Percentiles rank a stretch among this genome's conserved stretches.
Conservation (phyloP, 2,797 vertebrate species). For the Apogon talboti region DNA sequence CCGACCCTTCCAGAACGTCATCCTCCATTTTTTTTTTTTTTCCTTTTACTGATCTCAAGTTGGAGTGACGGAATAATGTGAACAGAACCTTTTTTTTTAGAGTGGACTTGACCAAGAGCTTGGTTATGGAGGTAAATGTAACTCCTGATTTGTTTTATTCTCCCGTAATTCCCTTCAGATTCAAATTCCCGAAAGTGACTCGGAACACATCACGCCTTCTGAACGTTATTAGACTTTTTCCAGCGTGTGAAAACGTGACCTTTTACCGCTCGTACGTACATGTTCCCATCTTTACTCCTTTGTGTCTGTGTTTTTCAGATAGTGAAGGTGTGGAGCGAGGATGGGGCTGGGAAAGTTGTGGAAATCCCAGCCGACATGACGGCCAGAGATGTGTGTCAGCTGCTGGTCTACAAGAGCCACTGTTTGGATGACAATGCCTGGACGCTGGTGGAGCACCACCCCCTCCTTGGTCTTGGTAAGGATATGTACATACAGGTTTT, state of each 20-base stretch:
- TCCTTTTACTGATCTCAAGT: slow-evolving; percentile 35
- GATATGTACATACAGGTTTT: not conserved
- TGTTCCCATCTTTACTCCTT: slow-evolving; percentile 2
- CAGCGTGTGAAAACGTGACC: slow-evolving; percentile 21
- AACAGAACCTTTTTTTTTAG: slow-evolving; percentile 46
- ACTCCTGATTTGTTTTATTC: slow-evolving; percentile 25
- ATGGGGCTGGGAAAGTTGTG: slow-evolving; percentile 95
- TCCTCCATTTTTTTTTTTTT: slow-evolving; percentile 35
- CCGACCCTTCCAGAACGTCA: slow-evolving; percentile 63
- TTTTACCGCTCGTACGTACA: not conserved
- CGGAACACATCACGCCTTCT: not conserved
- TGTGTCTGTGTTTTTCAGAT: slow-evolving; percentile 84
- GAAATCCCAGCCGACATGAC: slow-evolving; percentile 97
- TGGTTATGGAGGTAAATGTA: slow-evolving; percentile 74
- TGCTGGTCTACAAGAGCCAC: slow-evolving; percentile 97
- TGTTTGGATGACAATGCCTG: slow-evolving; percentile 97
- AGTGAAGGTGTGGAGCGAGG: slow-evolving; percentile 96
- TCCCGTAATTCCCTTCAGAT: slow-evolving; percentile 33
- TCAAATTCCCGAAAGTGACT: slow-evolving; percentile 48
- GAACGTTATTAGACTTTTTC: slow-evolving; percentile 7
- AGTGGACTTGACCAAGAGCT: slow-evolving; percentile 53
- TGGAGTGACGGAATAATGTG: slow-evolving; percentile 50
- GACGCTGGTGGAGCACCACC: slow-evolving; percentile 96
- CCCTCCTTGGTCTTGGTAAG: slow-evolving; percentile 91
- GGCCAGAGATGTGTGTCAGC: slow-evolving; percentile 94